A percentile compares a stretch with the other conserved stretches of the same genome.
Conservation (phyloP, 2,797 vertebrate species). For the Megalops cyprinoides region DNA sequence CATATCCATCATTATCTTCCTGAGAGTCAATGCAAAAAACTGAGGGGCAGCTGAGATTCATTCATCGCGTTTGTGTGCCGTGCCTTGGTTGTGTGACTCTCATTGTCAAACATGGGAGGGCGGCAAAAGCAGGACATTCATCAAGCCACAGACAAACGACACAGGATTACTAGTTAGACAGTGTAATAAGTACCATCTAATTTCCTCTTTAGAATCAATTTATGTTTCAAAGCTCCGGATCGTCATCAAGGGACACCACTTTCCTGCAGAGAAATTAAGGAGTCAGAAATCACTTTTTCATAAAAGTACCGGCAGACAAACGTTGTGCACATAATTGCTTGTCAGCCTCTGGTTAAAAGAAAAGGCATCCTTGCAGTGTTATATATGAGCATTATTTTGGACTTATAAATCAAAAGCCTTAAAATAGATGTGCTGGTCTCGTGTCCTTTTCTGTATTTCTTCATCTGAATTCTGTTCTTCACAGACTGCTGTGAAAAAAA, state of each 20-base stretch:
- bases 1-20: constrained; percentile 65
- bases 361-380: constrained; percentile 24
- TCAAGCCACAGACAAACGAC: constrained; percentile 74
- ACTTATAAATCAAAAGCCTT: constrained; percentile 34
- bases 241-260: constrained; percentile 71
- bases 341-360: constrained; percentile 52
- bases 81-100: constrained; percentile 49
- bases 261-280: constrained; percentile 69
- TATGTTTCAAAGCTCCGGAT: constrained; percentile 73
- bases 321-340: constrained; percentile 56
- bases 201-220: constrained; percentile 81
- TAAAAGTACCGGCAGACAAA: constrained; percentile 57
- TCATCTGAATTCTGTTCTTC: neutral
- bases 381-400: constrained; percentile 44
- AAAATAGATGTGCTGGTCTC: neutral
- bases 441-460: neutral
- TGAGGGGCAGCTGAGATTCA: constrained; percentile 50
- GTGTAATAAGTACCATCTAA: constrained; percentile 78
- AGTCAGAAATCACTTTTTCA: constrained; percentile 65
- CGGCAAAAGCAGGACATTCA: constrained; percentile 70
- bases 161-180: constrained; percentile 71
- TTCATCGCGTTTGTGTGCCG: constrained; percentile 55
- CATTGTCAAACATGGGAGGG: constrained; percentile 64
- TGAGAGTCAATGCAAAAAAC: constrained; percentile 57
- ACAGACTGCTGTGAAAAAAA: neutral